phyloP scores from a whole-genome alignment of 2,888 invertebrate genomes.

The Drymonia ruficornis region DNA sequence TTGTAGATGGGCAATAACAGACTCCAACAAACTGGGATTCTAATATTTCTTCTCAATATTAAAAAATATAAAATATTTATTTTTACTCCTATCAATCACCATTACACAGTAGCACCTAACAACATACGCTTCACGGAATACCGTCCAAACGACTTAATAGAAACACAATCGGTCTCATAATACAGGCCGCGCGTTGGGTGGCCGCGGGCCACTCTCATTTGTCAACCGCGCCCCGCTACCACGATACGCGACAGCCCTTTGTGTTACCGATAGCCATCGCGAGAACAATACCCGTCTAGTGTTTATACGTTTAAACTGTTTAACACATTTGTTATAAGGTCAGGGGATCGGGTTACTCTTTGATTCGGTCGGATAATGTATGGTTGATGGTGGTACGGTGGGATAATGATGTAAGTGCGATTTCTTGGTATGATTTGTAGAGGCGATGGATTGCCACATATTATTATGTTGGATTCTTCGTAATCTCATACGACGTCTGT shows the following conservation, averaged over 20 bases:
- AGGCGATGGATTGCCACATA: neutral
- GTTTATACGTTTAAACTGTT: constrained; percentile 72
- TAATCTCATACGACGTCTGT: too few relatives aligned
- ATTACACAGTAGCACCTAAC: neutral
- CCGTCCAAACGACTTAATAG: constrained; percentile 33
- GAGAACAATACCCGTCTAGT: constrained; percentile 68
- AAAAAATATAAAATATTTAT: too few relatives aligned
- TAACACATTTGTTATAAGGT: constrained; percentile 73
- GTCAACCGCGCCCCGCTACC: constrained; percentile 70
- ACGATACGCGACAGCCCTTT: constrained; percentile 68
- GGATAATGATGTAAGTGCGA: constrained; percentile 20
- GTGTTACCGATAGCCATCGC: constrained; percentile 64
- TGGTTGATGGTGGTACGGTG: constrained; percentile 1
- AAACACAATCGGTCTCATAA: constrained; percentile 27
- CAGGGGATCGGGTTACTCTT: constrained; percentile 49
- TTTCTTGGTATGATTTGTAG: neutral
- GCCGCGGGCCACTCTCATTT: constrained; percentile 63
- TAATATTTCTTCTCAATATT: too few relatives aligned
- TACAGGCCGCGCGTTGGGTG: constrained; percentile 64
- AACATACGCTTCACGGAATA: constrained; percentile 13
- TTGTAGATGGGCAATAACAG: too few relatives aligned
- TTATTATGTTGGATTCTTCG: too few relatives aligned
- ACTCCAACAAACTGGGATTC: too few relatives aligned
- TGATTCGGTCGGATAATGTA: constrained; percentile 27
- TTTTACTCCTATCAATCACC: too few relatives aligned